Evolutionary conservation across 2,113 vertebrate genomes (phyloP), one percentile per base, ranked within the genome.

Genomic region (Labrus mixtus): DNA sequence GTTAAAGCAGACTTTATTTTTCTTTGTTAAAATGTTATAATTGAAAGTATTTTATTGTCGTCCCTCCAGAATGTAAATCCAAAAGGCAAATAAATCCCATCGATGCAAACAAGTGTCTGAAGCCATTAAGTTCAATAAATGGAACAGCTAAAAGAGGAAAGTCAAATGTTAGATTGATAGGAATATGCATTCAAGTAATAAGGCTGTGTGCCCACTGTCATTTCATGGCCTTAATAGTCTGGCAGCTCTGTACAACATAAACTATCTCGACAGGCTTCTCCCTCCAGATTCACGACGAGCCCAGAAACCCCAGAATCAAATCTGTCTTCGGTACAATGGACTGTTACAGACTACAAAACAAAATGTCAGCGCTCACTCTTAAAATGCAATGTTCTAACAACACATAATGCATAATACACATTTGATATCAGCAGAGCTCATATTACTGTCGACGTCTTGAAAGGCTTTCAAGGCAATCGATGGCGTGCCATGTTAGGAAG

Each of bases 51-150:
- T 74, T 87, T 87, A 88, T 55, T 81, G 75, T 80, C 57, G 77
- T 43, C 68, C 78, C 62, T 53, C 19, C 25, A 73, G 63, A 43
- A 57, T 74, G 79, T 56, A 82, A 78, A 87, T 81, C 87, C 83
- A 84, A 64, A 71, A 73, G 73, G 56, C 72, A 70, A 84, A 89
- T 70, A 87, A 76, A 89, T 79, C 72, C 87, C 89, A 90, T 75
- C n/a, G 71, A 91, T 83, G 89, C 91, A 94, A 93, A 91, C 93
- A 93, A 90, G 93, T 93, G 92, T 93, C 91, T 86, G 88, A 93
- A 93, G 91, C 93, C 93, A 94, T 93, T 90, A 80, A 83, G 86
- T 83, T 85, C 60, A 83, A 58, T 29, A 64, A 81, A 86, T 41
- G 72, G 66, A 83, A 72, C 37, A 39, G 58, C 82, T 87, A 64